Percentiles rank a stretch among this genome's conserved stretches.
These are phyloP conservation scores for Penaeus indicus DNA, from an alignment of 1,140 invertebrate genomes.

Conservation along the genomic window DNA sequence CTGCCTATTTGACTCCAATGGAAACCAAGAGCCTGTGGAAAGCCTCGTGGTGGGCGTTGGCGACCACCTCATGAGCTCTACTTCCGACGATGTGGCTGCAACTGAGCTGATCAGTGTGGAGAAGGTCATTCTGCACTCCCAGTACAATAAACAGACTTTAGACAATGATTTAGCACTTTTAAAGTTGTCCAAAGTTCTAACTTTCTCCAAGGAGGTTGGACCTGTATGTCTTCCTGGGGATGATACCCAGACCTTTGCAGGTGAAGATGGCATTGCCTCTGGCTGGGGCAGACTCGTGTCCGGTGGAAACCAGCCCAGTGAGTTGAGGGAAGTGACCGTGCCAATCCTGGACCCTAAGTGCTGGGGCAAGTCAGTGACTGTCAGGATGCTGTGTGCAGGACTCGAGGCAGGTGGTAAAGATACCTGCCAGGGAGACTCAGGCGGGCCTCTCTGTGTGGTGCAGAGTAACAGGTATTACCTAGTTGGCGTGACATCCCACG, in stretches of 20 bases:
- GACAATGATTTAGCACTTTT: slow-evolving; percentile 69
- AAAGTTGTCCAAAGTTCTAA: slow-evolving; percentile 29
- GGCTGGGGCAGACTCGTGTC: slow-evolving; percentile 67
- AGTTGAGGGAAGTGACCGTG: slow-evolving; percentile 71
- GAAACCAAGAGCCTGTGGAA: not conserved
- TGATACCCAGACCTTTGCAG: slow-evolving; percentile 37
- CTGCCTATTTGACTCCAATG: slow-evolving; percentile 36
- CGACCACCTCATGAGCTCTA: slow-evolving; percentile 17
- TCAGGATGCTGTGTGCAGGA: slow-evolving; percentile 69
- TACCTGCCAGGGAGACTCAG: slow-evolving; percentile 70
- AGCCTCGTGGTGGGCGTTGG: slow-evolving; percentile 31
- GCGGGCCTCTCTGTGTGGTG: slow-evolving; percentile 67
- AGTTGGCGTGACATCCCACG: slow-evolving; percentile 69
- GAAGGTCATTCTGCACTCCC: not conserved
- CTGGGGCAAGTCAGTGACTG: slow-evolving; percentile 66
- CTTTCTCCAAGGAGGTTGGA: slow-evolving; percentile 12
- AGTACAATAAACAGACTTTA: not conserved
- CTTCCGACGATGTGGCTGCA: not conserved
- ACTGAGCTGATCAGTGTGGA: slow-evolving; percentile 31
- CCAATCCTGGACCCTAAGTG: slow-evolving; percentile 60
- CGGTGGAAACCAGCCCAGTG: slow-evolving; percentile 21
- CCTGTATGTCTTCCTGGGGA: slow-evolving; percentile 57
- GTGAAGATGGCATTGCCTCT: slow-evolving; percentile 40
- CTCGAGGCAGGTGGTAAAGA: slow-evolving; percentile 69
- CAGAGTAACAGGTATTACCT: not conserved